Percentiles rank a stretch among this genome's conserved stretches.
Conservation (phyloP, 2,888 invertebrate species). For the Tridacna crocea region DNA sequence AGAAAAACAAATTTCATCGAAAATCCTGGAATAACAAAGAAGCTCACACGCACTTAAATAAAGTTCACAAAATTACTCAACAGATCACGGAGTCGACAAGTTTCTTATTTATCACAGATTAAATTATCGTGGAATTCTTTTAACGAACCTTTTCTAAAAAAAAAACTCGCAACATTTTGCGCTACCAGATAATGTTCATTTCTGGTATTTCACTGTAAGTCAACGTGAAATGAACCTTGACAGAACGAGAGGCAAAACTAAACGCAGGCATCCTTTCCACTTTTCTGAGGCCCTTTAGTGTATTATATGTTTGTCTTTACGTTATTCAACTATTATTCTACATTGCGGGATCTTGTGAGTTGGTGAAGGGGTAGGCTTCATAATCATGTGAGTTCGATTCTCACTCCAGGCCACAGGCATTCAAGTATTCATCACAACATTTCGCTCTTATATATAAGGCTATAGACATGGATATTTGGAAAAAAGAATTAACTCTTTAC, state of each 20-base stretch:
- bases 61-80: neutral
- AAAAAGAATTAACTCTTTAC: too few species aligned
- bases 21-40: neutral
- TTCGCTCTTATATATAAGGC: too few species aligned
- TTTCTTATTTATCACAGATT: neutral
- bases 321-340: too few species aligned
- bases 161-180: neutral
- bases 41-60: neutral
- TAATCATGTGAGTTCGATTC: too few species aligned
- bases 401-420: too few species aligned
- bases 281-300: too few species aligned
- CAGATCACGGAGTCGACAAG: neutral
- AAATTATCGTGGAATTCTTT: neutral
- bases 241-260: neutral
- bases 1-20: neutral
- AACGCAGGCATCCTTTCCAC: too few species aligned
- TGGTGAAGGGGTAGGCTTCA: too few species aligned
- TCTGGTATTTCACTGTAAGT: neutral
- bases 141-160: neutral
- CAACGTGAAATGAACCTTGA: neutral
- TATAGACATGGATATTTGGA: too few species aligned
- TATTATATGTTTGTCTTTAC: too few species aligned
- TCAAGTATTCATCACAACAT: too few species aligned
- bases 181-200: neutral
- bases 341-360: too few species aligned